Base-by-base conservation (phyloP, 2,113 vertebrate species). In the Peromyscus californicus region DNA sequence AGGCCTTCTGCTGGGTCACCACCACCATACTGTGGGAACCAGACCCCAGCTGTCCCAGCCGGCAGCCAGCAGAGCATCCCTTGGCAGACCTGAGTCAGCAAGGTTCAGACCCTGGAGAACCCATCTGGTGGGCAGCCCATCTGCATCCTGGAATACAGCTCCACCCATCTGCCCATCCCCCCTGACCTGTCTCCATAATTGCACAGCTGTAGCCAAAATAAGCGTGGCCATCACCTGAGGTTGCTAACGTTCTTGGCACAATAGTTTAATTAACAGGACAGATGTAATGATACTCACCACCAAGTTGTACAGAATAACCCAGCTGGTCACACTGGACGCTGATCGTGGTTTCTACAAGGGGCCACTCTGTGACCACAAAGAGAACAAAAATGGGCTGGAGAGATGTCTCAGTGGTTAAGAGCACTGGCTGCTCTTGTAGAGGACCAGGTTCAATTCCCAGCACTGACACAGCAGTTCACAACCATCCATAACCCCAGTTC, bases 121-220 rank as follows among this genome's bases (percentile, higher is more conserved):
- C 7, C 2, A 59, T 2, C 22, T 1, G 0, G 13, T 2, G 11
- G 63, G 42, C 0, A 0, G 24, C n/a, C 26, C 16, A 0, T 3
- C 57, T 1, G 2, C 10, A 21, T 21, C 45, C 51, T 15, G 22
- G 3, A 2, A 24, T 24, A 69, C 36, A 70, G 15, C 5, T 26
- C 3, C 8, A 3, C 2, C 51, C 51, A 51, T 51, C 45, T 7
- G 45, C 45, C 33, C 9, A 2, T 24, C 12, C 19, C 21, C 15
- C 3, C 36, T 3, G 48, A 75, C 11, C 80, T 33, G 13, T n/a
- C 8, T 42, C 3, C 0, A 0, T 31, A 63, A 74, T 17, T 1
- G 7, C 31, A 80, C 79, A 36, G 17, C 9, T 19, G 29, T n/a
- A 88, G n/a, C 75, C 69, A 74, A 80, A 26, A 36, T 26, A 42